phyloP scores from a whole-genome alignment of 2,888 invertebrate genomes.

The Allacma fusca region DNA sequence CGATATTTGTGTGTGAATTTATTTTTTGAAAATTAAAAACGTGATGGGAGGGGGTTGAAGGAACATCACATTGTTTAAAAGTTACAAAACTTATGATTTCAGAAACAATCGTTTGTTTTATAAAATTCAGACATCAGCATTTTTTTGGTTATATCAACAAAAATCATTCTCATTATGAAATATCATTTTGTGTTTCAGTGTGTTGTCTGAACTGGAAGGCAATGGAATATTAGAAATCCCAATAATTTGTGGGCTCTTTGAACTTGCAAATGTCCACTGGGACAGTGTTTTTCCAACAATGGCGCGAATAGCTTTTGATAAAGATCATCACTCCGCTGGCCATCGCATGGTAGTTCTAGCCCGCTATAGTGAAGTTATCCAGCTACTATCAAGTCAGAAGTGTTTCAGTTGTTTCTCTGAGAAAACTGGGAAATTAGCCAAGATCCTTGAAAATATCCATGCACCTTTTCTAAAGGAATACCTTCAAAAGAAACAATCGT shows the following conservation, averaged over 20 bases:
- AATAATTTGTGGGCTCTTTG: constrained; percentile 52
- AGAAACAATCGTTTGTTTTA: too few species aligned
- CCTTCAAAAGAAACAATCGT: neutral
- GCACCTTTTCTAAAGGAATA: constrained; percentile 30
- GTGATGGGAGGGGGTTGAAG: too few species aligned
- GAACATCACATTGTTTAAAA: too few species aligned
- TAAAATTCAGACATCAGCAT: too few species aligned
- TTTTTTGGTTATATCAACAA: too few species aligned
- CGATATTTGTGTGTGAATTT: too few species aligned
- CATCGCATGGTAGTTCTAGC: constrained; percentile 49
- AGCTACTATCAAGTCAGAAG: constrained; percentile 54
- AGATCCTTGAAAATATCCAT: constrained; percentile 28
- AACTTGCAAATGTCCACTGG: constrained; percentile 50
- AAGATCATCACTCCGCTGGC: constrained; percentile 52
- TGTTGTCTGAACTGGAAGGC: constrained; percentile 50
- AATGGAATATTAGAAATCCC: constrained; percentile 48
- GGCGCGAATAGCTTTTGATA: constrained; percentile 48
- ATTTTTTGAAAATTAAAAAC: too few species aligned
- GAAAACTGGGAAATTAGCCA: constrained; percentile 31
- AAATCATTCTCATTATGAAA: too few species aligned
- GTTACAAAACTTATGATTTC: too few species aligned
- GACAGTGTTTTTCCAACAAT: constrained; percentile 52
- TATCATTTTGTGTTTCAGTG: too few species aligned
- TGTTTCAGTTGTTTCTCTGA: constrained; percentile 53
- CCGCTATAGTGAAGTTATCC: constrained; percentile 49